Evolutionary conservation across 2,888 invertebrate genomes (phyloP), one percentile per base, ranked within the genome.

Genomic region (Dugesia japonica): DNA sequence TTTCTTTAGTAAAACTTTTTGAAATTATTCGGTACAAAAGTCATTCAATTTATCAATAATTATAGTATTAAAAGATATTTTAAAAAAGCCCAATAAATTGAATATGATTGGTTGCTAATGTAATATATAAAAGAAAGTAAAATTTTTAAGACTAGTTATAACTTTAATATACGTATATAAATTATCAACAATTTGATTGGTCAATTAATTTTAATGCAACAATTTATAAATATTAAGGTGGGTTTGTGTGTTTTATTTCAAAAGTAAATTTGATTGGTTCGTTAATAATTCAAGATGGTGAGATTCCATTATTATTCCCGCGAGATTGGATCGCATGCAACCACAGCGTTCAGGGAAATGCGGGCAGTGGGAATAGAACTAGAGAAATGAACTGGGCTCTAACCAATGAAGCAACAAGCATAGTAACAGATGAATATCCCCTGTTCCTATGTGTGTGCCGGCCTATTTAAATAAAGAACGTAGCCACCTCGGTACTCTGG

Each of bases 261-360:
- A n/a, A 56, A n/a, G n/a, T 4, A 9, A 20, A 23, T 56, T 56
- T 56, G 56, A 56, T 56, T 56, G 56, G 56, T 56, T 56, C 56
- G 56, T 56, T 56, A 56, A 56, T 56, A 56, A 56, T 56, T 56
- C 56, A 56, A 56, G 56, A 56, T 56, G 56, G 56, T 56, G 56
- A 56, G n/a, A 56, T 56, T 56, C 56, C 17, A 56, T 56, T 56
- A 56, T 56, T 56, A 56, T 56, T 56, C 56, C 56, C 56, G 56
- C 56, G 56, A 56, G 56, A 56, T 56, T 56, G 56, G 56, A 56
- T 56, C 56, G 56, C 56, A 56, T 56, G 56, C 56, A 56, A 56
- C 56, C 56, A 56, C 56, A 56, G 56, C 56, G 56, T 56, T 56
- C 56, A 56, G 56, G 56, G 56, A 56, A 56, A 56, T 56, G 56